A percentile compares a stretch with the other conserved stretches of the same genome.
Conservation (phyloP, 2,888 invertebrate genomes). For the Drosophila lacicola region DNA sequence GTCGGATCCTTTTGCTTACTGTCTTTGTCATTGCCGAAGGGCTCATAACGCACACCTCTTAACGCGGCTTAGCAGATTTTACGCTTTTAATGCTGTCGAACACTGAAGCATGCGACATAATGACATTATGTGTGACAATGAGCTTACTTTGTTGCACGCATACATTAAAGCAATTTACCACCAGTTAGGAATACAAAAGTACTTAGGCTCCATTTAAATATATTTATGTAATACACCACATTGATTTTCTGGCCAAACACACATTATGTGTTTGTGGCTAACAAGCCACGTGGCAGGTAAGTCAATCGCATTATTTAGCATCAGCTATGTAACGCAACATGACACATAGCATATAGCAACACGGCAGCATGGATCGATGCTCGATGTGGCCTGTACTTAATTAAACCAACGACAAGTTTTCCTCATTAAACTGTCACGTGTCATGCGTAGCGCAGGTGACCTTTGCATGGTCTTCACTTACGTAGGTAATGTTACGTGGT, state of each 20-base stretch:
- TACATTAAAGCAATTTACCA: slow-evolving; percentile 32
- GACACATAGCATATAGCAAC: slow-evolving; percentile 7
- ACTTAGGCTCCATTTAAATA: slow-evolving; percentile 7
- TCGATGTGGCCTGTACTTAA: slow-evolving; percentile 54
- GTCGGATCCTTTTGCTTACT: slow-evolving; percentile 1
- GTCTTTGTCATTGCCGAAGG: slow-evolving; percentile 41
- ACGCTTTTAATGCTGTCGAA: slow-evolving; percentile 46
- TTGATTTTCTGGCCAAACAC: slow-evolving; percentile 29
- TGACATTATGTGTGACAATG: slow-evolving; percentile 62
- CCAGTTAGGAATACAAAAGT: neutral
- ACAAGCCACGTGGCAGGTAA: slow-evolving; percentile 44
- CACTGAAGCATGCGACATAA: slow-evolving; percentile 40
- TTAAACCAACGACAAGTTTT: slow-evolving; percentile 56
- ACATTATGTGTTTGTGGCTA: slow-evolving; percentile 27
- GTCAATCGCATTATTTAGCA: slow-evolving; percentile 18
- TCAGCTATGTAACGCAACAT: slow-evolving; percentile 5
- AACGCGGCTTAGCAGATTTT: slow-evolving; percentile 58
- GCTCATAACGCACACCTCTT: slow-evolving; percentile 66
- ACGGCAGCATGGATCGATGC: slow-evolving; percentile 43
- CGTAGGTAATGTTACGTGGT: slow-evolving; percentile 33
- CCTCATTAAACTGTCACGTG: slow-evolving; percentile 69
- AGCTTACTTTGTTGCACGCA: slow-evolving; percentile 36
- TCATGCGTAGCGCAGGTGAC: slow-evolving; percentile 29
- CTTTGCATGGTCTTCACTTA: slow-evolving; percentile 15
- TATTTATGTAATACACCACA: slow-evolving; percentile 44